Evolutionary conservation across 35 echinoderm and acorn worm species (phyloP).

Genomic region (Heliocidaris tuberculata): DNA sequence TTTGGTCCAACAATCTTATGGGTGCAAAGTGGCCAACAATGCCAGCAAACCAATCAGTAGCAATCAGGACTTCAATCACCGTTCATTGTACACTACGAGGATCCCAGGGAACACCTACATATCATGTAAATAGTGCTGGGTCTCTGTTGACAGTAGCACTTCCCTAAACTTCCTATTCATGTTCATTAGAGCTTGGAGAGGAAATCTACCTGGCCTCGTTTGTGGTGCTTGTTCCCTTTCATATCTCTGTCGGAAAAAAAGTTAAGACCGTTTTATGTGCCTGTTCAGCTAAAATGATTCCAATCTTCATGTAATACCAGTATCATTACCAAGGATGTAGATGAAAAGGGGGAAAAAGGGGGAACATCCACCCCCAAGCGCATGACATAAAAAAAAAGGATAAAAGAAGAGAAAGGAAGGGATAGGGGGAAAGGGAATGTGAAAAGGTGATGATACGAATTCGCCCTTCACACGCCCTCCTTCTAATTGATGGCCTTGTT

Average conservation of each 20-base stretch:
- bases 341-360: background rate
- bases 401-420: no score
- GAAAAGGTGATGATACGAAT: no score
- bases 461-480: no score
- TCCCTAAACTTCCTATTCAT: slow-evolving; percentile 2
- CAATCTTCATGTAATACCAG: no score
- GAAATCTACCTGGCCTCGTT: background rate
- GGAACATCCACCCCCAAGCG: no score
- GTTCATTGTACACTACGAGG: background rate
- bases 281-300: background rate
- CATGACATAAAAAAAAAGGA: no score
- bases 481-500: no score
- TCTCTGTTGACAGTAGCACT: background rate
- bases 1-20: background rate
- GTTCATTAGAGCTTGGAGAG: slow-evolving; percentile 10
- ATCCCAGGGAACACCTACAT: background rate
- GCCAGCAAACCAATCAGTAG: background rate
- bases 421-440: no score
- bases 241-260: background rate
- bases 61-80: background rate
- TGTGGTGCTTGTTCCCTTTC: background rate
- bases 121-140: background rate
- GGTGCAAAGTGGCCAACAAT: background rate
- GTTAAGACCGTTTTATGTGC: background rate
- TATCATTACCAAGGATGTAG: background rate